Evolutionary conservation across 2,113 vertebrate genomes (phyloP).

Genomic region (Echinops telfairi): DNA sequence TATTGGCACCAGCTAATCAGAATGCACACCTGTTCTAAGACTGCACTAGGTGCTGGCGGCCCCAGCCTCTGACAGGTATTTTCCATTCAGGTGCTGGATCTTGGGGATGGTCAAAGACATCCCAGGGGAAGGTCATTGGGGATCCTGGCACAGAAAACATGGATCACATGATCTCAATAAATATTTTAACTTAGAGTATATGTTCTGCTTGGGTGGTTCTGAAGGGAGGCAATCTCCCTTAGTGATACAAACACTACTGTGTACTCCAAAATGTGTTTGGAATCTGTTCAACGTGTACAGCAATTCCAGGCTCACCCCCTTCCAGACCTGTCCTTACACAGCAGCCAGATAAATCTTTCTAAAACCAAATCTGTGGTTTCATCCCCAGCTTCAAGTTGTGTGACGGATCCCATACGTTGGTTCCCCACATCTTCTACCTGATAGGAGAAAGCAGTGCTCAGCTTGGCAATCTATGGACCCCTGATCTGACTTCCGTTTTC

Average conservation of each 20-base stretch:
- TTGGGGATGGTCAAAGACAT: not conserved
- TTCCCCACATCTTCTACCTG: not conserved
- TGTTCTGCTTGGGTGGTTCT: not conserved
- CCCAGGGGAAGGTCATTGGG: not conserved
- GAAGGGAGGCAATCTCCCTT: not conserved
- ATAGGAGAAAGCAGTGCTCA: not conserved
- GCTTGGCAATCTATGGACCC: not conserved
- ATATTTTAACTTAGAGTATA: not conserved
- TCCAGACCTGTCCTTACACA: not conserved
- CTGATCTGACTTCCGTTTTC: not conserved
- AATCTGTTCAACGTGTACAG: constrained; percentile 8
- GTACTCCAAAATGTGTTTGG: not conserved
- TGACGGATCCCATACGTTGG: no score
- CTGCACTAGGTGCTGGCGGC: not conserved
- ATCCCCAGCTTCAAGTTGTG: not conserved
- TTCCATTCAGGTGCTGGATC: not conserved
- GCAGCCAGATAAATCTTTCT: not conserved
- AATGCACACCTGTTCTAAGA: not conserved
- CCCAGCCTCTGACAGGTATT: not conserved
- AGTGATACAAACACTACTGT: no score
- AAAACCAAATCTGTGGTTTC: constrained; percentile 12
- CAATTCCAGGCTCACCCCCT: not conserved
- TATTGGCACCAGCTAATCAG: not conserved
- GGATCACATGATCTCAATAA: not conserved
- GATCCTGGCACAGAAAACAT: not conserved